phyloP scores from a whole-genome alignment of 2,113 vertebrate genomes.

The Pelmatolapia mariae region DNA sequence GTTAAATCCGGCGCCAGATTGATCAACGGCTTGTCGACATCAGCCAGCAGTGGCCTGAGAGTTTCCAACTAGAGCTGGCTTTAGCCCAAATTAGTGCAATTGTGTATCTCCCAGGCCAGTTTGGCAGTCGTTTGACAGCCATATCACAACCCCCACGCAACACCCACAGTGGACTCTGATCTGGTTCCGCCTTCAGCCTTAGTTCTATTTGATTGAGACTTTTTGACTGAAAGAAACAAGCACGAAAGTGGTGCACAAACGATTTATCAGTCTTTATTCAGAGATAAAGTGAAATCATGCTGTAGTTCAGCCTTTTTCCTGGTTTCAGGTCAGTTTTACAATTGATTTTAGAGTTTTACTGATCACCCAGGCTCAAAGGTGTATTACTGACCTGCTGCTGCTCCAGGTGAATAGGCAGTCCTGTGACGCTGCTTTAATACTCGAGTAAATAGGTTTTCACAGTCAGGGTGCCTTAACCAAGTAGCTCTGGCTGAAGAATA shows the following conservation, averaged over 20 bases:
- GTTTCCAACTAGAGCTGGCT: background rate
- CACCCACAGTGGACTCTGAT: background rate
- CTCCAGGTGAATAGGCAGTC: background rate
- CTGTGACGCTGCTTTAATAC: background rate
- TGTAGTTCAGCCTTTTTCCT: background rate
- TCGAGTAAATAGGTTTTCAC: background rate
- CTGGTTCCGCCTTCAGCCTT: background rate
- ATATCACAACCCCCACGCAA: background rate
- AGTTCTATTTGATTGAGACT: background rate
- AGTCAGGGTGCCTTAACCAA: background rate
- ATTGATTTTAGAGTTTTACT: background rate
- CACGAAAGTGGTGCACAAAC: background rate
- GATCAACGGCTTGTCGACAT: background rate
- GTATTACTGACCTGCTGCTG: background rate
- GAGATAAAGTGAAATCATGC: background rate
- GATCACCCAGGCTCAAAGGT: fast-evolving
- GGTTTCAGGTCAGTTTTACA: background rate
- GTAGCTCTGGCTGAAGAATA: background rate
- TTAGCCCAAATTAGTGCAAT: background rate
- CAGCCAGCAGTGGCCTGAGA: background rate
- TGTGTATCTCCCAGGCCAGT: background rate
- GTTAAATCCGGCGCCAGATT: background rate
- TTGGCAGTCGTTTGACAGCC: background rate
- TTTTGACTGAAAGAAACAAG: background rate
- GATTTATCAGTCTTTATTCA: background rate